A percentile compares a stretch with the other conserved stretches of the same genome.
Evolutionary conservation across 2,888 invertebrate genomes (phyloP).

Genomic region (Rhingia campestris): DNA sequence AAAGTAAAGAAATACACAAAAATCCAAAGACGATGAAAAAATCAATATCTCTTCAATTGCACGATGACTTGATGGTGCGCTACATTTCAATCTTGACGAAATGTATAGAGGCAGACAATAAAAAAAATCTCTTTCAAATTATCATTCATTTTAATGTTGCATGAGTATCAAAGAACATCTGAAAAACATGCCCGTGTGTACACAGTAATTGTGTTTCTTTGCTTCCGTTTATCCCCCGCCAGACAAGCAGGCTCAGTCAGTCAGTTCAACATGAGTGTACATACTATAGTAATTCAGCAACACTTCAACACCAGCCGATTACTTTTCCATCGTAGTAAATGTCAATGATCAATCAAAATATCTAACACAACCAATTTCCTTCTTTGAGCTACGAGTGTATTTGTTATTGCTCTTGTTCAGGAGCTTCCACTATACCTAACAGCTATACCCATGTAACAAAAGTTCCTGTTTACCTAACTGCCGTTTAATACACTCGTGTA

Average conservation of each 20-base stretch:
- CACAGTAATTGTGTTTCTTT: constrained; percentile 64
- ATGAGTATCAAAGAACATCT: constrained; percentile 67
- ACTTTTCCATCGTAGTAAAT: constrained; percentile 78
- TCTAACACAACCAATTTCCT: constrained; percentile 75
- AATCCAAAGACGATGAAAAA: constrained; percentile 35
- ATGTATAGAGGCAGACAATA: neutral
- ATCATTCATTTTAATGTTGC: constrained; percentile 67
- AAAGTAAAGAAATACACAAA: constrained; percentile 20
- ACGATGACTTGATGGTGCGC: constrained; percentile 19
- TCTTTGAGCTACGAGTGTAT: constrained; percentile 61
- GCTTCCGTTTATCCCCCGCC: constrained; percentile 57
- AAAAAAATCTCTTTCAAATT: constrained; percentile 58
- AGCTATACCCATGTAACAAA: constrained; percentile 32
- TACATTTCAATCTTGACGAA: constrained; percentile 60
- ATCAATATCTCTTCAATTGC: constrained; percentile 59
- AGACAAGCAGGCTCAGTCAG: constrained; percentile 12
- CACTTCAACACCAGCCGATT: constrained; percentile 72
- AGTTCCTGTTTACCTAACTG: constrained; percentile 55
- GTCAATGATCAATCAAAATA: constrained; percentile 81
- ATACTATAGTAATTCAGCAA: constrained; percentile 54
- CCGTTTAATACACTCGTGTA: constrained; percentile 27
- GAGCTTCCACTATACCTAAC: constrained; percentile 28
- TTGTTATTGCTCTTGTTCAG: constrained; percentile 49
- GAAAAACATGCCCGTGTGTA: constrained; percentile 58
- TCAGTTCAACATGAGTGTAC: constrained; percentile 49